Base-by-base conservation (phyloP, 2,888 invertebrate species). In the Leptinotarsa rubiginosa region DNA sequence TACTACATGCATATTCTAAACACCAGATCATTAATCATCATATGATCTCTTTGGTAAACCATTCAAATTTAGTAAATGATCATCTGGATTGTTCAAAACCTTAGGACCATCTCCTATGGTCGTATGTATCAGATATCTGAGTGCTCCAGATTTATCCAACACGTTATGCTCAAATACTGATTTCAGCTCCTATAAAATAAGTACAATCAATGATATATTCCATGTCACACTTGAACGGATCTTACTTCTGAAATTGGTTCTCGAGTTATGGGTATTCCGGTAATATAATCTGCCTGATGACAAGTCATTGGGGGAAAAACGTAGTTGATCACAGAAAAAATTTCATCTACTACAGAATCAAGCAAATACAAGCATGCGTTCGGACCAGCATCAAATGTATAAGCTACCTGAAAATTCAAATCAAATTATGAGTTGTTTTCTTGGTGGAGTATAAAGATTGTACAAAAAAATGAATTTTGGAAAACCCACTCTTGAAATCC, bases 371-470 rank as follows among this genome's bases (percentile, higher is more conserved):
- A 88, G 86, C 97, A 97, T 4, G 97, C 97, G 90, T 99, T 99
- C 67, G 98, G 96, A 5, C 99, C 99, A 71, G 99, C 99, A 91
- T 99, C 99, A 89, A 97, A 99, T 18, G 99, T 98, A 86, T 99
- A 99, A 0, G 97, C 97, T 10, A 96, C 91, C 92, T 93, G 83
- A 69, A 87, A 86, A 74, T 66, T 65, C 4, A 50, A 52, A 22
- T 66, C 50, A 62, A 52, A 67, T 18, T 54, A 62, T 52, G 49
- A 22, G 5, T 68, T 31, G 31, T 31, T 31, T 70, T 47, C 10
- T 41, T 41, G 41, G 10, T 0, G 12, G 10, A 41, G 10, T 41
- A 41, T 41, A 10, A 41, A 41, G 12, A 41, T 12, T 41, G 41
- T 41, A 41, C 41, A 41, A 10, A 41, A 10, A 41, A 41, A 41